phyloP scores from a whole-genome alignment of 2,797 vertebrate genomes.

The Acanthis flammea region DNA sequence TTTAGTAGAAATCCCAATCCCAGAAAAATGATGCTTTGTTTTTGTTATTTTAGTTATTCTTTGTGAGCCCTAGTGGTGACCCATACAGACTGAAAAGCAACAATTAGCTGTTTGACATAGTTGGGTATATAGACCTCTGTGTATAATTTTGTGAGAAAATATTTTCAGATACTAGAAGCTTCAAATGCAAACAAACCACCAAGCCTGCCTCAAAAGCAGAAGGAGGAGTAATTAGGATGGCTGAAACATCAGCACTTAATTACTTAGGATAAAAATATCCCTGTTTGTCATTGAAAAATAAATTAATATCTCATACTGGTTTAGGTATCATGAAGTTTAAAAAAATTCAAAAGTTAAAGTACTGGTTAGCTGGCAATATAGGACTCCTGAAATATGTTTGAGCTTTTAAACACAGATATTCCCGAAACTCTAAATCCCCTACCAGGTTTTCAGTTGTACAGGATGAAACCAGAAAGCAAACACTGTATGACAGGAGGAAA shows the following conservation, averaged over 20 bases:
- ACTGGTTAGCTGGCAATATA: background rate
- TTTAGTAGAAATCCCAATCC: background rate
- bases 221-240: background rate
- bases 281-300: background rate
- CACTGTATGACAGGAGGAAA: background rate
- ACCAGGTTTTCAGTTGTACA: background rate
- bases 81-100: background rate
- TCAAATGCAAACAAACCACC: background rate
- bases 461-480: background rate
- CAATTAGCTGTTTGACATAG: background rate
- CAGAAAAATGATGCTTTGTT: background rate
- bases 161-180: background rate
- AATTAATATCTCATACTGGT: background rate
- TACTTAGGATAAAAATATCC: background rate
- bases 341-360: background rate
- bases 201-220: background rate
- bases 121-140: accelerated
- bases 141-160: background rate
- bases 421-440: background rate
- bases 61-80: background rate
- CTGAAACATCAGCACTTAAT: background rate
- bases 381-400: background rate
- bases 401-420: background rate
- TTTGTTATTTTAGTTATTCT: background rate
- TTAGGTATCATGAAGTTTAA: background rate